These are phyloP conservation scores for Pedicia rivosa DNA, from an alignment of 2,888 invertebrate species.

Conservation along the genomic window DNA sequence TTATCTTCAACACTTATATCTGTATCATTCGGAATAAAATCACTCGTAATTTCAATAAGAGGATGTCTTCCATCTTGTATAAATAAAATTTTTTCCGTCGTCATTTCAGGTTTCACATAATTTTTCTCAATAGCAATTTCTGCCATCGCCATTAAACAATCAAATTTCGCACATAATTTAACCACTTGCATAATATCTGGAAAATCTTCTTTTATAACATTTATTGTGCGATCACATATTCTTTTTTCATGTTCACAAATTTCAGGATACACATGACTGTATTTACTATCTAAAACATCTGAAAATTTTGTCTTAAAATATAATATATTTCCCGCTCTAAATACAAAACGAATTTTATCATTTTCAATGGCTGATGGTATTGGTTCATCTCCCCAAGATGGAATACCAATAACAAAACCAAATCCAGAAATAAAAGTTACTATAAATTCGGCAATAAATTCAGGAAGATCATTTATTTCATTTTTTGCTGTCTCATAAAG, in stretches of 20 bases:
- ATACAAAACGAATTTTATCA: conserved; percentile 12
- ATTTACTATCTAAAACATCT: conserved; percentile 50
- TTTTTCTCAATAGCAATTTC: conserved; percentile 22
- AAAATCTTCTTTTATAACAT: conserved; percentile 43
- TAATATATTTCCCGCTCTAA: conserved; percentile 21
- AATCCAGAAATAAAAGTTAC: conserved; percentile 13
- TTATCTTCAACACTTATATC: conserved; percentile 40
- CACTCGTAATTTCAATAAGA: conserved; percentile 9
- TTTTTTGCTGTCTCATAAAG: conserved; percentile 6
- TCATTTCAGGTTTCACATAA: conserved; percentile 26
- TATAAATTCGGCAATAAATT: conserved; percentile 6
- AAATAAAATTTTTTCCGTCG: conserved; percentile 21
- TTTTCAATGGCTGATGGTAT: conserved; percentile 1
- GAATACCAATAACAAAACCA: conserved; percentile 13
- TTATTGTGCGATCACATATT: conserved; percentile 52
- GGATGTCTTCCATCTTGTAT: conserved; percentile 20
- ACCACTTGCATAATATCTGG: conserved; percentile 39
- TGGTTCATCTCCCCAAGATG: neutral
- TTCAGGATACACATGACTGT: conserved; percentile 65
- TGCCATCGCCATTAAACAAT: conserved; percentile 29
- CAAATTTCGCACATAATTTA: conserved; percentile 34
- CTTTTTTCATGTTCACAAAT: conserved; percentile 66
- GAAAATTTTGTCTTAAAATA: conserved; percentile 30
- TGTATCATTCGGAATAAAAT: conserved; percentile 12
- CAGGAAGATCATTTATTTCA: conserved; percentile 5